Evolutionary conservation across 2,797 vertebrate species (phyloP).

Genomic region (Leptoclinus maculatus): DNA sequence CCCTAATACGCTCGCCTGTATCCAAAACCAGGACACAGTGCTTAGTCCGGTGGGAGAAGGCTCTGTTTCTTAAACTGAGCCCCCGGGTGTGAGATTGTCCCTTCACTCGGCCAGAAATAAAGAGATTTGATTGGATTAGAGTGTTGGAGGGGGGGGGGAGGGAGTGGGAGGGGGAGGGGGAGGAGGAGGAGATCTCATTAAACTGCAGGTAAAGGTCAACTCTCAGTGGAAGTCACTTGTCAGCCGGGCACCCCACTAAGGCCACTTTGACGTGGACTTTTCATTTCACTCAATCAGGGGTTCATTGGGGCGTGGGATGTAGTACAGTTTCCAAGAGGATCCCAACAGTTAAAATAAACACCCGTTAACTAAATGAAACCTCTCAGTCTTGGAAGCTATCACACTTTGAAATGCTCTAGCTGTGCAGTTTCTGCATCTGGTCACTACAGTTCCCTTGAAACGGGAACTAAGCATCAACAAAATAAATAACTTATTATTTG

Average conservation of each 20-base stretch:
- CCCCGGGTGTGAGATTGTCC: constrained; percentile 13
- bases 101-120: constrained; percentile 77
- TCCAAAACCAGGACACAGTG: not conserved
- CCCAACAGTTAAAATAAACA: not conserved
- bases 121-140: constrained; percentile 77
- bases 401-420: not conserved
- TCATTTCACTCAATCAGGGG: not conserved
- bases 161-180: not conserved
- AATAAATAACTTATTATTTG: not conserved
- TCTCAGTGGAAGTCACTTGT: constrained; percentile 65
- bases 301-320: constrained; percentile 6
- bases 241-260: not conserved
- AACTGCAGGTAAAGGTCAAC: constrained; percentile 74
- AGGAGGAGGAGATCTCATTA: constrained; percentile 64
- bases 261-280: constrained; percentile 16
- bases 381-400: not conserved
- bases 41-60: constrained; percentile 1
- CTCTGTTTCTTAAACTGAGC: constrained; percentile 19
- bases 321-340: not conserved
- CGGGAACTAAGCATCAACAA: not conserved
- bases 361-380: not conserved
- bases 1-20: not conserved
- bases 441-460: not conserved
- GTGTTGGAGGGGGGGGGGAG: not conserved
- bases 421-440: not conserved